Base-by-base conservation (phyloP, 2,113 vertebrate genomes). In the Rhodinocichla rosea region DNA sequence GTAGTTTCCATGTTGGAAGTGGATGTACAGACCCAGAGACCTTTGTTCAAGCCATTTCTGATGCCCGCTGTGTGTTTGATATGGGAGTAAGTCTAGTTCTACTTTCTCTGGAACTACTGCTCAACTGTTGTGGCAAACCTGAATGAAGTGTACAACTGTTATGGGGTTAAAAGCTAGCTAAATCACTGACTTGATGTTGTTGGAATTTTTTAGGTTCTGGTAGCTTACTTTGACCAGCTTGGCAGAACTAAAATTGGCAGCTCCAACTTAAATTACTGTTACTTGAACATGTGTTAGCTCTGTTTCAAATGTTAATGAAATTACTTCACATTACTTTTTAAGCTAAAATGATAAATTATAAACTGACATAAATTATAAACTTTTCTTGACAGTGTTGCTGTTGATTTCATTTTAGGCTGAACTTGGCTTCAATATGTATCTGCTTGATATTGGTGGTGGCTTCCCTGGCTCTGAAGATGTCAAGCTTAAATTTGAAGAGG, bases 401-500 rank as follows among this genome's bases (percentile, higher is more conserved):
- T 83, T 92, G 30, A 71, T 96, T 17, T 86, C 30, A 15, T 90
- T 95, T 80, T 87, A 99, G 99, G 96, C 98, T 26, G 99, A 99
- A 75, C 89, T 99, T 78, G 99, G 99, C 73, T 99, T 99, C 95
- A 97, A 7, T 83, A 99, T 99, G 99, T 96, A 98, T 75, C 98
- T 99, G 40, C 98, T 99, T 94, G 99, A 99, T 91, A 99, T 99
- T 37, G 99, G 99, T 22, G 99, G 99, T 75, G 99, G 99, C 49
- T 99, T 99, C 73, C 99, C 99, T 93, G 99, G 99, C n/a, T 99
- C 99, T 28, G 99, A 99, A 49, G 98, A 99, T 63, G 92, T 97
- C 23, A 99, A 99, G 83, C 98, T 99, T 56, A 99, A 99, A 94
- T 99, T 99, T 97, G 99, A 99, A 97, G 99, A 99, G 99, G 99